Conservation (phyloP, 2,797 vertebrate species). For the Chelonia mydas region DNA sequence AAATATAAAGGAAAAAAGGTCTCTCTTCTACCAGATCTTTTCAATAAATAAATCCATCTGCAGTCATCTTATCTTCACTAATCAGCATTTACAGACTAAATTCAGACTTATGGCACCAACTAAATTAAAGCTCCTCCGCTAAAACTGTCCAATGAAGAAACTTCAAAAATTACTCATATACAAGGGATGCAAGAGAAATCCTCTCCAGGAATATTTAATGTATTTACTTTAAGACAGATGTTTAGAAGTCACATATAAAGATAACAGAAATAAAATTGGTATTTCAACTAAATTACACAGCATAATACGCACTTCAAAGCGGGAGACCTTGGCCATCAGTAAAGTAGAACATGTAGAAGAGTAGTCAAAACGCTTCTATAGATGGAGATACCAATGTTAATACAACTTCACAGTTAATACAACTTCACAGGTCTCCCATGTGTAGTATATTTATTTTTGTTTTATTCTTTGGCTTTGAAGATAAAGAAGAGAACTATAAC, state of each 20-base stretch:
- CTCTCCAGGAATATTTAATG: background rate
- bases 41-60: conserved; percentile 26
- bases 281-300: background rate
- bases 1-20: background rate
- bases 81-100: background rate
- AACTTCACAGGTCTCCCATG: background rate
- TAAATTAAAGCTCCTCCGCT: background rate
- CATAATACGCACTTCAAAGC: background rate
- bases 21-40: background rate
- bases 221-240: background rate
- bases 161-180: background rate
- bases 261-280: background rate
- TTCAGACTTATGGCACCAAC: background rate
- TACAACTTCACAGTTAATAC: background rate
- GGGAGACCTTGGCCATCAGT: background rate
- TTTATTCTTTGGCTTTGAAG: background rate
- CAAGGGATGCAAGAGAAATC: background rate
- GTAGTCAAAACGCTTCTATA: background rate
- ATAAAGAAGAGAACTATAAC: background rate
- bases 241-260: background rate
- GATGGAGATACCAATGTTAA: background rate
- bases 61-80: conserved; percentile 25
- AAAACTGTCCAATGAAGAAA: background rate
- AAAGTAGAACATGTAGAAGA: background rate
- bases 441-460: background rate